Evolutionary conservation across 2,888 invertebrate genomes (phyloP), one percentile per base, ranked within the genome.

Genomic region (Kryphioiulus occultus): DNA sequence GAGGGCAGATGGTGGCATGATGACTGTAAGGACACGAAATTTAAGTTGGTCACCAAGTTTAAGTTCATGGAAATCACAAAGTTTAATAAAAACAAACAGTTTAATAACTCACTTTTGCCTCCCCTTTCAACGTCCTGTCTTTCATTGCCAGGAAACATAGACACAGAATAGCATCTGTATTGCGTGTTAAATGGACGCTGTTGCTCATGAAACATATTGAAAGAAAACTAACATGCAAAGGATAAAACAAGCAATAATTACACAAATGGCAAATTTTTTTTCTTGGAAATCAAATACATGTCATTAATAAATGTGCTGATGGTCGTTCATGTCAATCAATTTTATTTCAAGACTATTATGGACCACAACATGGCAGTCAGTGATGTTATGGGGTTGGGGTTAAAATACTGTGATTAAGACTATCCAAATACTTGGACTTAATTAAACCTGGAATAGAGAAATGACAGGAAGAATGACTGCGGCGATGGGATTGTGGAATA

Each of bases 1-100:
- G 90, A 99, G 92, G 0, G 98, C 98, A 82, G 98, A 98, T 0
- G 98, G 98, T 12, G 99, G 99, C 97, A 99, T 98, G 83, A 99
- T 98, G 91, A 99, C 98, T 98, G 93, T 87, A 94, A 94, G 86
- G 87, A 87, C 89, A 22, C n/a, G n/a, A n/a, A n/a, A n/a, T n/a
- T n/a, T n/a, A n/a, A n/a, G n/a, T n/a, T n/a, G n/a, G n/a, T 9
- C 19, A 22, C 59, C 59, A 68, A 9, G 7, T n/a, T 68, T 22
- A 22, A 35, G 3, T 4, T 9, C 22, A 22, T 26, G 5, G 10
- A 59, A n/a, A 53, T 30, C 17, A 87, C 89, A 85, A 47, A 22
- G 89, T 89, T 87, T 91, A 87, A 30, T 1, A 85, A 19, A 15
- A 53, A 22, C 53, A 44, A 17, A 39, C 59, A n/a, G 22, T 22